phyloP scores from a whole-genome alignment of 2,113 vertebrate species.

The Mormyrus iriodes region DNA sequence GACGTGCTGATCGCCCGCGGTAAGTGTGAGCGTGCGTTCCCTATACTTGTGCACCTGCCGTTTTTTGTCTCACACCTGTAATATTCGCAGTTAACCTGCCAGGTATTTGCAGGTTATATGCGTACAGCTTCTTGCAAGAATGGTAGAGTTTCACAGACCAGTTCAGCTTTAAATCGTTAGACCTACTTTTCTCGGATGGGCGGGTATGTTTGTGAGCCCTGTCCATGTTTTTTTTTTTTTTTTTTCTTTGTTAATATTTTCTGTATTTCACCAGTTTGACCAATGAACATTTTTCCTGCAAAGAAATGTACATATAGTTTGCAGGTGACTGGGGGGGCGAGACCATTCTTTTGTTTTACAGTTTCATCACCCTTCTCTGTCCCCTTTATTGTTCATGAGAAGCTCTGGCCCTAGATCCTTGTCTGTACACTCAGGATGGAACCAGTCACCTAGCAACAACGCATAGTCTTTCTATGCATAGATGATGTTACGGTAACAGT shows the following conservation, averaged over 20 bases:
- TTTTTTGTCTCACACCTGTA: not conserved
- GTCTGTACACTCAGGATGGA: not conserved
- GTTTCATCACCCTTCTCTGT: not conserved
- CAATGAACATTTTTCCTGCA: not conserved
- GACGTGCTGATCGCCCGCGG: slow-evolving; percentile 38
- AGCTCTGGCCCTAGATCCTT: not conserved
- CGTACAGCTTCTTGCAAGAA: not conserved
- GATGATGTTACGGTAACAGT: not conserved
- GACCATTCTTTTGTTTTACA: not conserved
- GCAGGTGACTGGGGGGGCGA: not conserved
- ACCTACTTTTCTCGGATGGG: not conserved
- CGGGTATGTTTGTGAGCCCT: not conserved
- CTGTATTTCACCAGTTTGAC: not conserved
- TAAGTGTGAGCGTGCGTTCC: slow-evolving; percentile 57
- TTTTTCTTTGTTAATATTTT: not conserved
- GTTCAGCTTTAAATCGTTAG: not conserved
- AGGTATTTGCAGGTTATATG: not conserved
- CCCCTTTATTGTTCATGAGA: not conserved
- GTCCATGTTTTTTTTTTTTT: not conserved
- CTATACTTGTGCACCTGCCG: not conserved
- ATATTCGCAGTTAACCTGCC: not conserved
- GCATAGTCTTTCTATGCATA: not conserved
- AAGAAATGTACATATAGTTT: not conserved
- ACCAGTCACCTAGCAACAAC: not conserved
- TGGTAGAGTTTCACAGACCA: not conserved